Evolutionary conservation across 2,113 vertebrate species (phyloP), one percentile per base, ranked within the genome.

Genomic region (Grammomys surdaster): DNA sequence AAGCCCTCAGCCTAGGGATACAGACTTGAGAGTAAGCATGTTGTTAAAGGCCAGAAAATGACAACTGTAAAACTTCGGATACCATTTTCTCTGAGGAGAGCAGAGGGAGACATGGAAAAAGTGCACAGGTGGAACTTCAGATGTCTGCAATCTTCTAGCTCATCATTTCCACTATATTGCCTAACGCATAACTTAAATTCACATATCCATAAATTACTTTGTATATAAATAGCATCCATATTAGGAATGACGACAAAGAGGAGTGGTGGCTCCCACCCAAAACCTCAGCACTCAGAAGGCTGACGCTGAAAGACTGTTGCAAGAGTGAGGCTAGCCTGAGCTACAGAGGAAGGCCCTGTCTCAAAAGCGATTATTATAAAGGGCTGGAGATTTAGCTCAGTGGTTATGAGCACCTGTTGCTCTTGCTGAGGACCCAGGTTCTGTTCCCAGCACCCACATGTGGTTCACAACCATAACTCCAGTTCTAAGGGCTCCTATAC

Each of bases 31-130:
- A 91, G 54, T 75, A 81, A 65, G 46, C 16, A 16, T 40, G 78
- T 56, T 11, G 91, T 72, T 54, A 86, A 90, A 89, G 84, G 28
- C 9, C 81, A 90, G 63, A 96, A 94, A 95, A 46, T 54, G 10
- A 76, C 26, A 95, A 92, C 84, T 33, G 24, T 43, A 82, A 92
- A 73, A 88, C 75, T 63, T 6, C 80, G 7, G 7, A 20, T 0
- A 85, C 3, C 16, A 9, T 46, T 56, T 77, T 51, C 31, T 75
- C 84, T 75, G 65, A 58, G 19, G 9, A 92, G 12, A 28, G 20
- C 36, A 58, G 40, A 16, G 24, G 73, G 60, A 48, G 65, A 36
- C 65, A 33, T 43, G 70, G 40, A 46, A 4, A 16, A 73, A 69
- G 51, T 24, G 73, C 19, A 56, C 2, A 51, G 51, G 75, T 6